Percentiles rank a stretch among this genome's conserved stretches.
These are phyloP conservation scores for Drosophila parabipectinata DNA, from an alignment of 1,140 invertebrate genomes.

Conservation along the genomic window DNA sequence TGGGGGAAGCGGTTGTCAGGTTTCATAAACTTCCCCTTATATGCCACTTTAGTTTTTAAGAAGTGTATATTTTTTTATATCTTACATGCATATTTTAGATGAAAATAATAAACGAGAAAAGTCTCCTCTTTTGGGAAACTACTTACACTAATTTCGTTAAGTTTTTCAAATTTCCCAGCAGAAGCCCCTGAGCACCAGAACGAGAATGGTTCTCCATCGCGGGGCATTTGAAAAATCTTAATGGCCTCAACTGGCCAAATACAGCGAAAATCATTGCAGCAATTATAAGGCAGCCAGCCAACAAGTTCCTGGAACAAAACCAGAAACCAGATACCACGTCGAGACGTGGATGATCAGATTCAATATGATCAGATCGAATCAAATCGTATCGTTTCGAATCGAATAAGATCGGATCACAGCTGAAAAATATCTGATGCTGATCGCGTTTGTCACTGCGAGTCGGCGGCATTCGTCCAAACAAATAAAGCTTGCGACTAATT, in stretches of 20 bases:
- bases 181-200: not conserved
- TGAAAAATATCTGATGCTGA: constrained; percentile 16
- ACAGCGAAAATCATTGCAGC: constrained; percentile 69
- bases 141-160: constrained; percentile 4
- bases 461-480: constrained; percentile 78
- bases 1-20: not conserved
- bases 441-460: constrained; percentile 31
- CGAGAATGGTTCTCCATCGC: not conserved
- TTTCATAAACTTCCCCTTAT: too few relatives aligned
- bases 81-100: not conserved
- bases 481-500: constrained; percentile 78
- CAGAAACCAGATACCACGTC: constrained; percentile 1
- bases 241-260: constrained; percentile 73
- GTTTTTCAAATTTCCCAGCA: constrained; percentile 36
- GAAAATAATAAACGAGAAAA: not conserved
- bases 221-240: constrained; percentile 66
- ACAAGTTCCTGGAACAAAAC: constrained; percentile 63
- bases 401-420: constrained; percentile 6
- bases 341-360: constrained; percentile 13
- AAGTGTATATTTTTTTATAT: not conserved
- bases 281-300: constrained; percentile 61
- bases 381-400: constrained; percentile 4
- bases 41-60: too few relatives aligned
- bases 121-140: not conserved
- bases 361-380: constrained; percentile 19